Evolutionary conservation across 2,113 vertebrate genomes (phyloP).

Genomic region (Peromyscus californicus): DNA sequence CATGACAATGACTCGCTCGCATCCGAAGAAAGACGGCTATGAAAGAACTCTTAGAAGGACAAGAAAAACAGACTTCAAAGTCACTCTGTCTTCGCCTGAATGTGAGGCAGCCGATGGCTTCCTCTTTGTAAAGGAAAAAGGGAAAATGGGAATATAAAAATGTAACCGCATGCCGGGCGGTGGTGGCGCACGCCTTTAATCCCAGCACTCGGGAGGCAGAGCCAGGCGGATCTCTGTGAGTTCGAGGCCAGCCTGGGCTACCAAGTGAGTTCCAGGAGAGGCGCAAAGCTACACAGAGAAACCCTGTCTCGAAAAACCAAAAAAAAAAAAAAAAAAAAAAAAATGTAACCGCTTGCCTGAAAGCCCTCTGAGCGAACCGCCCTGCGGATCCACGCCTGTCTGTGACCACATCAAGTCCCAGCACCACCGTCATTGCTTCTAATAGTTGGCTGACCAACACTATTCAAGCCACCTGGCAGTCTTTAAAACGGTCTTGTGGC

Average conservation of each 20-base stretch:
- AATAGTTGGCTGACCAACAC: background rate
- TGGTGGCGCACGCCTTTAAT: no score
- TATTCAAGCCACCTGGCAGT: background rate
- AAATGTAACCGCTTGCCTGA: background rate
- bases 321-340: no score
- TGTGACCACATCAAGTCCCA: background rate
- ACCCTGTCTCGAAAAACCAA: no score
- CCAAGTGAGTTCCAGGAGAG: no score
- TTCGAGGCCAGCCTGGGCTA: no score
- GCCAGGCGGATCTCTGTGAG: no score
- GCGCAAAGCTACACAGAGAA: no score
- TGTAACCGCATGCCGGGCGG: no score
- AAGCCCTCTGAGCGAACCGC: background rate
- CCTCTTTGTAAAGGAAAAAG: background rate
- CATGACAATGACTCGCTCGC: background rate
- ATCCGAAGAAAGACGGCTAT: background rate
- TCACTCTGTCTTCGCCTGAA: background rate
- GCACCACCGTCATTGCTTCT: no score
- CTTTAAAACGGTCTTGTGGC: background rate
- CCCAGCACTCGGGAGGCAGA: no score
- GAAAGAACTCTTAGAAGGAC: background rate
- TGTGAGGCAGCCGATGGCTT: background rate
- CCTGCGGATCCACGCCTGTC: accelerated
- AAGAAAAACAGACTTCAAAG: conserved; percentile 1
- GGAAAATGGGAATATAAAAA: background rate